These are phyloP conservation scores for Bubalus kerabau DNA, from an alignment of 2,113 vertebrate genomes.

Conservation along the genomic window DNA sequence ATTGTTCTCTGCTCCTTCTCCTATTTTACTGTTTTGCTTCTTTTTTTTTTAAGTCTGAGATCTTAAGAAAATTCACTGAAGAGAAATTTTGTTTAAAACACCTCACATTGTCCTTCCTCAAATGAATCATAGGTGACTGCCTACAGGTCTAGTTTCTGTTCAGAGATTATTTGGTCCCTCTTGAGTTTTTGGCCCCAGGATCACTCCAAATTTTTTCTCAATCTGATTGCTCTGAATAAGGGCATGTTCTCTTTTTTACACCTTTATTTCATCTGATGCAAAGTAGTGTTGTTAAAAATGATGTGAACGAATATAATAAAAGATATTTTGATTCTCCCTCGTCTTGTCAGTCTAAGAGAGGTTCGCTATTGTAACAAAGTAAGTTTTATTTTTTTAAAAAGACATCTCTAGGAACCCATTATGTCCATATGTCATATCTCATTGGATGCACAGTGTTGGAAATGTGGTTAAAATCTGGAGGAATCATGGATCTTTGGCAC, in stretches of 20 bases:
- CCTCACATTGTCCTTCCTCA: not conserved
- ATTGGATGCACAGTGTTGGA: constrained; percentile 24
- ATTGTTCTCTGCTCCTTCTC: not conserved
- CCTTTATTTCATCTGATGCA: not conserved
- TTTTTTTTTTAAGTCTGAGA: not conserved
- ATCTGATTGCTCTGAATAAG: not conserved
- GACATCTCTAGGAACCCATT: not conserved
- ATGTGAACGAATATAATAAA: not conserved
- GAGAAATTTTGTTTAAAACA: not conserved
- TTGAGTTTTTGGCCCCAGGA: not conserved
- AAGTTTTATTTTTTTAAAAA: not conserved
- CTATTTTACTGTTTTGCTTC: not conserved
- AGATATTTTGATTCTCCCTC: not conserved
- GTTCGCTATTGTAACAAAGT: not conserved
- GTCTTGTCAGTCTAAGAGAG: not conserved
- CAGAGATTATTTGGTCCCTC: not conserved
- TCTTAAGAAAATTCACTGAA: not conserved
- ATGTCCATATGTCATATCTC: constrained; percentile 41
- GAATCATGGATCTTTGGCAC: constrained; percentile 24
- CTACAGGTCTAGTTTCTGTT: not conserved
- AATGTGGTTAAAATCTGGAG: constrained; percentile 40
- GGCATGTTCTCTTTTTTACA: not conserved
- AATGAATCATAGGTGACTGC: not conserved
- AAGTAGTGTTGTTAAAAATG: not conserved
- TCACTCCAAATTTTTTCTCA: not conserved